Evolutionary conservation across 1,140 invertebrate species (phyloP).

Genomic region (Meloidogyne exigua): DNA sequence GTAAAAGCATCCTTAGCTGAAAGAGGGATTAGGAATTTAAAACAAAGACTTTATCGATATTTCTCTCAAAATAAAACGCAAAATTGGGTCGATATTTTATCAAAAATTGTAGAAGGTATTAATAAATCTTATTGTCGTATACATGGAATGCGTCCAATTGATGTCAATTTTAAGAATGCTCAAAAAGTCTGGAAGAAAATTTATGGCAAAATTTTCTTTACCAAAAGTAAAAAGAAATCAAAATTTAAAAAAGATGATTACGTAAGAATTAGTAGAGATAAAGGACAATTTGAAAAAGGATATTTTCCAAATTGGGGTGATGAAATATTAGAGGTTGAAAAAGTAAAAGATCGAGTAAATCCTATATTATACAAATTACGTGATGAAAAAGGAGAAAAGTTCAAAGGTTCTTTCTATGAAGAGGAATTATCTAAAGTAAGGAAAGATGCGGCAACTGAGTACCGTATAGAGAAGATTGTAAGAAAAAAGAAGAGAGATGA

Average conservation of each 20-base stretch:
- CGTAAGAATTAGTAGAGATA: slow-evolving; percentile 4
- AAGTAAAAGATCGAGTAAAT: slow-evolving; percentile 21
- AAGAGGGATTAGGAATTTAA: slow-evolving; percentile 37
- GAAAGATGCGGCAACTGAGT: not conserved
- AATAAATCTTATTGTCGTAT: slow-evolving; percentile 18
- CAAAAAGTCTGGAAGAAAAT: slow-evolving; percentile 17
- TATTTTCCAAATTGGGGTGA: slow-evolving; percentile 20
- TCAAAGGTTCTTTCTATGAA: not conserved
- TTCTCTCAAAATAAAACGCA: slow-evolving; percentile 32
- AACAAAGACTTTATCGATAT: slow-evolving; percentile 34
- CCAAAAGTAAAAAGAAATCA: not conserved
- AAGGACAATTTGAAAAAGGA: slow-evolving; percentile 8
- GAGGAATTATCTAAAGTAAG: not conserved
- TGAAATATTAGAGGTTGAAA: not conserved
- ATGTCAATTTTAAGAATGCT: slow-evolving; percentile 14
- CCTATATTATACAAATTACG: not conserved
- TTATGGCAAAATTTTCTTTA: not conserved
- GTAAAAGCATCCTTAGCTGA: slow-evolving; percentile 43
- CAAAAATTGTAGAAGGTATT: slow-evolving; percentile 38
- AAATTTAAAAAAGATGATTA: slow-evolving; percentile 3
- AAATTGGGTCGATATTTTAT: slow-evolving; percentile 34
- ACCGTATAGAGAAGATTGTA: not conserved
- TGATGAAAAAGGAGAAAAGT: slow-evolving; percentile 5
- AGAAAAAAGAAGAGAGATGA: not conserved
- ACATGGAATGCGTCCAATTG: slow-evolving; percentile 33